Percentiles rank a stretch among this genome's conserved stretches.
Conservation (phyloP, 2,113 vertebrate genomes). For the Gopherus evgoodei region DNA sequence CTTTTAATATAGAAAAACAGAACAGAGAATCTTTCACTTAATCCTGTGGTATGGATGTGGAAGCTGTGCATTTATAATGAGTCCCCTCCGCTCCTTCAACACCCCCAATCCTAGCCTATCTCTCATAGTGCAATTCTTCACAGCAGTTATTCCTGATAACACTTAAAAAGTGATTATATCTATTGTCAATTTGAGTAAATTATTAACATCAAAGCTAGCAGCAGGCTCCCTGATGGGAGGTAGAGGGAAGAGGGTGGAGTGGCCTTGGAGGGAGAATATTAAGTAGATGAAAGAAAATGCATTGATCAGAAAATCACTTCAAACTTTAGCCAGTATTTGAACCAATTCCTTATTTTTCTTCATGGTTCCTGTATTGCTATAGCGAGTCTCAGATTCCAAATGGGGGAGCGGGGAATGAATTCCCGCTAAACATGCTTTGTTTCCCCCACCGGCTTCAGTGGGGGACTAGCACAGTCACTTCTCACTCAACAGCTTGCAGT, state of each 20-base stretch:
- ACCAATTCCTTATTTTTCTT: background rate
- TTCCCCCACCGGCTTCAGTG: background rate
- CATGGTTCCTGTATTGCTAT: background rate
- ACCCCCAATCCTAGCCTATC: background rate
- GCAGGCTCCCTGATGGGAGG: background rate
- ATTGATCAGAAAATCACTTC: background rate
- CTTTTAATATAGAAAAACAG: conserved; percentile 5
- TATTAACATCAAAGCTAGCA: conserved; percentile 68
- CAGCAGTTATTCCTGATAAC: conserved; percentile 51
- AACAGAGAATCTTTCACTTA: conserved; percentile 30
- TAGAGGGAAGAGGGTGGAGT: background rate
- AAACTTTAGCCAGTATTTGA: conserved; percentile 10
- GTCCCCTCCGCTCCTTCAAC: background rate
- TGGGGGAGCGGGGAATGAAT: background rate
- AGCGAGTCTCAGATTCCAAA: background rate
- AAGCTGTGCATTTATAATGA: conserved; percentile 16
- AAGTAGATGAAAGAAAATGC: conserved; percentile 41
- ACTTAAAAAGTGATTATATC: conserved; percentile 71
- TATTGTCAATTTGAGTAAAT: conserved; percentile 67
- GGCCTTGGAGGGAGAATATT: background rate
- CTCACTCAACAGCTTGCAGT: conserved; percentile 38
- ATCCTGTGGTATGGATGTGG: background rate
- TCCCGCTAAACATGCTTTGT: background rate
- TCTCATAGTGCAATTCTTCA: conserved; percentile 54
- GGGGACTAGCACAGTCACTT: background rate